phyloP scores from a whole-genome alignment of 2,888 invertebrate genomes.

The Hemicrepidius hirtus region DNA sequence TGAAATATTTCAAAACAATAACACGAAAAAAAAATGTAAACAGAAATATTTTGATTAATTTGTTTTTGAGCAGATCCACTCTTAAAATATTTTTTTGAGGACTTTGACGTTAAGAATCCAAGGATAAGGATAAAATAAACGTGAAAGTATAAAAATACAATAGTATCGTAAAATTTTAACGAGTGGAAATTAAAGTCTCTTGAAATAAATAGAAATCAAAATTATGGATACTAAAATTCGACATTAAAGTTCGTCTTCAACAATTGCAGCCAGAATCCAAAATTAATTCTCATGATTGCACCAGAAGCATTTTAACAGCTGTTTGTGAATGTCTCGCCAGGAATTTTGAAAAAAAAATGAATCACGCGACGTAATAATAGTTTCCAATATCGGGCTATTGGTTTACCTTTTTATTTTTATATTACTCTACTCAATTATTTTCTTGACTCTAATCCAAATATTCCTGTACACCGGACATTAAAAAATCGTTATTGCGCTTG shows the following conservation, averaged over 20 bases:
- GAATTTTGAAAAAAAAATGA: background rate
- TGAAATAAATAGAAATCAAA: no score
- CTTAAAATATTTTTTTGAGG: background rate
- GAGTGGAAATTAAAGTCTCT: no score
- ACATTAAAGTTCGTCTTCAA: no score
- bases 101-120: background rate
- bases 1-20: background rate
- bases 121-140: no score
- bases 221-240: no score
- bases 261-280: no score
- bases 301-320: no score
- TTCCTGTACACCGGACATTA: slow-evolving; percentile 25
- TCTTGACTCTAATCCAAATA: background rate
- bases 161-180: no score
- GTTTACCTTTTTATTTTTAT: background rate
- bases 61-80: background rate
- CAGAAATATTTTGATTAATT: slow-evolving; percentile 1
- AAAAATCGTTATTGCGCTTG: slow-evolving; percentile 42
- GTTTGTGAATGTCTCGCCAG: background rate
- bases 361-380: background rate
- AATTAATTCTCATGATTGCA: no score
- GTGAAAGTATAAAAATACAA: no score
- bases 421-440: background rate
- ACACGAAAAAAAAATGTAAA: background rate
- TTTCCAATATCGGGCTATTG: background rate